Base-by-base conservation (phyloP, 37 sponge, comb jelly and placozoan species). In the Beroe ovata region DNA sequence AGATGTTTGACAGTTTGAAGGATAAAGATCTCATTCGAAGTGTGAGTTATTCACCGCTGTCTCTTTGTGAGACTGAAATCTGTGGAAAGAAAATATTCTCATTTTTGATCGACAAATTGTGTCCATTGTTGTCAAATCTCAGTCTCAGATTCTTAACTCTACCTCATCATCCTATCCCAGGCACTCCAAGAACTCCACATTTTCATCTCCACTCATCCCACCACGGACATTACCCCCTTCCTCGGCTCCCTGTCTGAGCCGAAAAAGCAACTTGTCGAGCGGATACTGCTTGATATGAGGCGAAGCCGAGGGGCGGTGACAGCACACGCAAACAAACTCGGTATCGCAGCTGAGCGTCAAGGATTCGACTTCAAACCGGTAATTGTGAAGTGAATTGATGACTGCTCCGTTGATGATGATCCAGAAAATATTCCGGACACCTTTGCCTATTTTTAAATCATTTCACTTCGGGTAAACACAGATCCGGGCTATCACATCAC, bases 1-100 rank as follows among this genome's bases (percentile, higher is more conserved):
- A 42, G n/a, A 77, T 77, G 25, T 77, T 77, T 42, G 84, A 77
- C 25, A 40, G 54, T 39, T 23, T 77, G 28, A 77, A 77, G 21
- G 42, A 42, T 25, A 77, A 77, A 77, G 84, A 77, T 40, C 84
- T 28, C 4, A 36, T 77, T 23, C 16, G 38, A 42, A 30, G 69
- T 26, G 69, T 66, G 34, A 66, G 69, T 66, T 26, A n/a, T n/a
- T n/a, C n/a, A n/a, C n/a, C n/a, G n/a, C n/a, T n/a, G n/a, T n/a
- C n/a, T n/a, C n/a, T n/a, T n/a, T n/a, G n/a, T n/a, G n/a, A n/a
- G n/a, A n/a, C n/a, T n/a, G n/a, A n/a, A n/a, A n/a, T n/a, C n/a
- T n/a, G n/a, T n/a, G n/a, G n/a, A n/a, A n/a, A n/a, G n/a, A n/a
- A n/a, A n/a, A n/a, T n/a, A n/a, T n/a, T n/a, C n/a, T n/a, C n/a